phyloP scores from a whole-genome alignment of 2,113 vertebrate species.

The Osmerus eperlanus region DNA sequence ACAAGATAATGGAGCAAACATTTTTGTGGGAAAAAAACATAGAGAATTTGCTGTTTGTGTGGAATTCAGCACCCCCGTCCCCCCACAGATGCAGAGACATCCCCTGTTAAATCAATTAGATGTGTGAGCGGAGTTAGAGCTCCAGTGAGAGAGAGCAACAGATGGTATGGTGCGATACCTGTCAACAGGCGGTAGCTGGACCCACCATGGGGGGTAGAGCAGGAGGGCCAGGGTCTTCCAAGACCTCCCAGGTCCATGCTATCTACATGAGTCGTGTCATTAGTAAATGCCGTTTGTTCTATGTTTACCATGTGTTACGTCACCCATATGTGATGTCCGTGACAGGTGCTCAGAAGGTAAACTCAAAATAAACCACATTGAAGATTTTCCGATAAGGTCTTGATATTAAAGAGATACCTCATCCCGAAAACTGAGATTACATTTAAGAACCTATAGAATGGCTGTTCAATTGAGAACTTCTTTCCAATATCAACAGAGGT shows the following conservation, averaged over 20 bases:
- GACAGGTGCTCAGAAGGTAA: conserved; percentile 30
- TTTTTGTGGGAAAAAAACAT: conserved; percentile 28
- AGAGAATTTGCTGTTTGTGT: conserved; percentile 27
- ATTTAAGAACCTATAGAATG: no score
- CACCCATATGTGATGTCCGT: conserved; percentile 3
- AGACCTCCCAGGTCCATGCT: conserved; percentile 48
- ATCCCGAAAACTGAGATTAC: no score
- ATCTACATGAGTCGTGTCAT: conserved; percentile 47
- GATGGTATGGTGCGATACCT: conserved; percentile 53
- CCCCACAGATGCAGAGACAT: conserved; percentile 21
- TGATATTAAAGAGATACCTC: no score
- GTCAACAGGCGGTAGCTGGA: conserved; percentile 52
- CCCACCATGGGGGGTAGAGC: conserved; percentile 26
- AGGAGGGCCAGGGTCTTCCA: neutral
- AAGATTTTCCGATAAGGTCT: no score
- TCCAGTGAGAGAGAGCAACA: conserved; percentile 39
- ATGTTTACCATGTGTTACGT: conserved; percentile 37
- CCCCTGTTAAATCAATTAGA: conserved; percentile 23
- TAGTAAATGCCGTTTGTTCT: conserved; percentile 33
- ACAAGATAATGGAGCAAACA: conserved; percentile 40
- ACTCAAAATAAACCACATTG: neutral
- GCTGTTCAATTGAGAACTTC: no score
- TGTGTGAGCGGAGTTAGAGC: conserved; percentile 26
- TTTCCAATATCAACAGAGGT: no score
- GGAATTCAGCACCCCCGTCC: conserved; percentile 20